Base-by-base conservation (phyloP, 2,113 vertebrate genomes). In the Donacobius atricapilla region DNA sequence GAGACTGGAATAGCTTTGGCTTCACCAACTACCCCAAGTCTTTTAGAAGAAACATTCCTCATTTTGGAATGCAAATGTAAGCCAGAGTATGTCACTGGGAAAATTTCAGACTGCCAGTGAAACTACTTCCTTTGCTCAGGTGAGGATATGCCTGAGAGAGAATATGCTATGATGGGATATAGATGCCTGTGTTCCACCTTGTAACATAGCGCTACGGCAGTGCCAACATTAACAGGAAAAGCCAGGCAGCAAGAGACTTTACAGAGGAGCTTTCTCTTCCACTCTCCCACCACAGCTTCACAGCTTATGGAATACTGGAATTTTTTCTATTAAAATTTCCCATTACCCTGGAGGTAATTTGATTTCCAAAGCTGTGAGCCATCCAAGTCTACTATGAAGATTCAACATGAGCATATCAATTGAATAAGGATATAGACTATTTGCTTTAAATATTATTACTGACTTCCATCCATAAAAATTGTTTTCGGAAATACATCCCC, bases 31-130 rank as follows among this genome's bases (percentile, higher is more conserved):
- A 95, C 20, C 56, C 17, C 3, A 2, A 64, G 22, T 80, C 70
- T 70, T 73, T 93, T 44, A 73, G 61, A 85, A 93, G 65, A 93
- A 90, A 93, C 35, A 87, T 90, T 94, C 42, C 84, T 85, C 16
- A 40, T 77, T 73, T 80, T 91, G 87, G 78, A 93, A 91, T 83
- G 91, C 71, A 93, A 83, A 91, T 2, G 1, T 85, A 95, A 93
- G 35, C 84, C 71, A 88, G 78, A 91, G 63, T 63, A 16, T 73
- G 71, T 83, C 82, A 82, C 73, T 51, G 47, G 79, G 68, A 70
- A 95, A 68, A 93, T 79, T 84, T 84, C 57, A 72, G 69, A 33
- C 37, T 71, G 72, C 54, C 51, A 68, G 60, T 47, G 77, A 87
- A 96, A 95, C 14, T 21, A 44, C 39, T 90, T 94, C 75, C 64